Percentiles rank a stretch among this genome's conserved stretches.
Conservation (phyloP, 2,888 invertebrate genomes). For the Rosalia funebris region DNA sequence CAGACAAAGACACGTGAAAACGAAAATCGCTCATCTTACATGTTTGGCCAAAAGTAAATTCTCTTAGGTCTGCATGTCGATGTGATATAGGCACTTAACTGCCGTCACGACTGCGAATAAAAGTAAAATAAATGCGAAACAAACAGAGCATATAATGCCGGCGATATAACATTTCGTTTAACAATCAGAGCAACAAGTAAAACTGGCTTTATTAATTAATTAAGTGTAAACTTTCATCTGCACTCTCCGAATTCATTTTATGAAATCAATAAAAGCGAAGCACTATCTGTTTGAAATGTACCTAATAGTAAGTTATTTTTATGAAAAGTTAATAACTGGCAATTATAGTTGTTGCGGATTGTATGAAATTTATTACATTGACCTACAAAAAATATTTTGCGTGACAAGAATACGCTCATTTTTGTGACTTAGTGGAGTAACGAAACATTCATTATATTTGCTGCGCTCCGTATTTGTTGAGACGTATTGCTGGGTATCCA, state of each 20-base stretch:
- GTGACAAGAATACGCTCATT: not conserved
- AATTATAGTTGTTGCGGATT: not conserved
- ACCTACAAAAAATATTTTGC: not conserved
- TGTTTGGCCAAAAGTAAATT: too few relatives aligned
- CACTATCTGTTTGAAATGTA: not conserved
- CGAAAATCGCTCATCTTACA: too few relatives aligned
- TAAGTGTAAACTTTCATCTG: slow-evolving; percentile 18
- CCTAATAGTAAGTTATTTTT: not conserved
- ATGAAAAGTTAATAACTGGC: not conserved
- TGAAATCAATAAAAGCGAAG: not conserved
- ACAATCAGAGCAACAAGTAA: slow-evolving; percentile 23
- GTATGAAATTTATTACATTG: not conserved
- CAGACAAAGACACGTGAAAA: too few relatives aligned
- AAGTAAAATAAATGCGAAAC: slow-evolving; percentile 9
- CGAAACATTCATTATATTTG: too few relatives aligned
- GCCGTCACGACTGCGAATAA: slow-evolving; percentile 12
- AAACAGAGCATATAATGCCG: slow-evolving; percentile 17
- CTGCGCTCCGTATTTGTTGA: too few relatives aligned
- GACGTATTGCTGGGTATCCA: too few relatives aligned
- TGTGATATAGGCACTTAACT: too few relatives aligned
- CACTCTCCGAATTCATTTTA: not conserved
- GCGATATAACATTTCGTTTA: slow-evolving; percentile 17
- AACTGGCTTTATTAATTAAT: slow-evolving; percentile 17
- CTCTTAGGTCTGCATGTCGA: too few relatives aligned
- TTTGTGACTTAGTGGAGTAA: not conserved